A percentile compares a stretch with the other conserved stretches of the same genome.
Evolutionary conservation across 1,140 invertebrate genomes (phyloP).

Genomic region (Streblospio benedicti): DNA sequence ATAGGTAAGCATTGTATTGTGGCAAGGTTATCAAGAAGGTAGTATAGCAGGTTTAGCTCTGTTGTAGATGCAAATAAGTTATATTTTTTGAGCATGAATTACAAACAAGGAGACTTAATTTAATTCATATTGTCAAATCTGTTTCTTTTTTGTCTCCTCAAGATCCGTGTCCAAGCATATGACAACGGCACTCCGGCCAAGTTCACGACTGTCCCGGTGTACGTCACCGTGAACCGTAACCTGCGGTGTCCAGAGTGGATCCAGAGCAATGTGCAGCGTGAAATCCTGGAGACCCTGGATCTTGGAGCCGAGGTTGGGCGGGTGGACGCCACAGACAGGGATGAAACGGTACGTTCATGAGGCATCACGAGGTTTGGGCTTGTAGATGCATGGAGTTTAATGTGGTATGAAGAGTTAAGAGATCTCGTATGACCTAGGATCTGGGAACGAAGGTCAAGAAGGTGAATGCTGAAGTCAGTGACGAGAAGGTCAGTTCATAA

Average conservation of each 20-base stretch:
- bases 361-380: no score
- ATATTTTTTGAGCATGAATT: no score
- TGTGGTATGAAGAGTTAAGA: not conserved
- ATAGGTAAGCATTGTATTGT: no score
- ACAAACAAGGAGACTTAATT: no score
- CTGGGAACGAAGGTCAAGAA: not conserved
- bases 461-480: not conserved
- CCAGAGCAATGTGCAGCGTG: not conserved
- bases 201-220: slow-evolving; percentile 22
- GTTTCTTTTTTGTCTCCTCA: not conserved
- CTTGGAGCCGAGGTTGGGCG: not conserved
- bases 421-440: not conserved
- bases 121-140: no score
- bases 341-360: not conserved
- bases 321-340: slow-evolving; percentile 4
- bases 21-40: no score
- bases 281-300: slow-evolving; percentile 2
- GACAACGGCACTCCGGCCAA: slow-evolving; percentile 24
- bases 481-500: not conserved
- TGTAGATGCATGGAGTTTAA: not conserved
- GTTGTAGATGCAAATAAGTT: no score
- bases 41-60: no score
- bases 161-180: slow-evolving; percentile 27
- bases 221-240: slow-evolving; percentile 26
- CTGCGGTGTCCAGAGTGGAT: slow-evolving; percentile 26